Conservation (phyloP, 1,140 invertebrate genomes). For the Ptiloglossa arizonensis region DNA sequence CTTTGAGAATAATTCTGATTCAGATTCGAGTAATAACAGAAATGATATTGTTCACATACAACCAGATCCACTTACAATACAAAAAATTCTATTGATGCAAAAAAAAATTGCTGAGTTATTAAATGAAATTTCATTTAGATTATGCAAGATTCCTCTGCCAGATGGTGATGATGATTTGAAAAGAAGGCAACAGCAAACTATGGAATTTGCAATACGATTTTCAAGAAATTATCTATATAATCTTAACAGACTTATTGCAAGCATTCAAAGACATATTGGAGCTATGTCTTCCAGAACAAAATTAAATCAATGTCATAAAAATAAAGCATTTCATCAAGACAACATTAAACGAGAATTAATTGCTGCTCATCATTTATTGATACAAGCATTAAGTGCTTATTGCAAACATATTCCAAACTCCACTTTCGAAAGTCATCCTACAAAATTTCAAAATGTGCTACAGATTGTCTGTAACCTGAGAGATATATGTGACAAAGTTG, state of each 20-base stretch:
- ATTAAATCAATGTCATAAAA: slow-evolving; percentile 64
- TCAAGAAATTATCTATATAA: slow-evolving; percentile 80
- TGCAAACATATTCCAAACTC: slow-evolving; percentile 78
- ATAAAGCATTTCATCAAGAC: slow-evolving; percentile 71
- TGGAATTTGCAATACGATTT: slow-evolving; percentile 78
- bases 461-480: slow-evolving; percentile 72
- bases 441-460: slow-evolving; percentile 76
- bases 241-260: slow-evolving; percentile 72
- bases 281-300: slow-evolving; percentile 60
- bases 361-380: slow-evolving; percentile 74
- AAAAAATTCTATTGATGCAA: slow-evolving; percentile 74
- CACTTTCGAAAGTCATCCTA: slow-evolving; percentile 72
- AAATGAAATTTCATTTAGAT: slow-evolving; percentile 75
- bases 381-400: slow-evolving; percentile 76
- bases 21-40: slow-evolving; percentile 64
- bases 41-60: slow-evolving; percentile 47
- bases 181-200: slow-evolving; percentile 73
- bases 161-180: slow-evolving; percentile 77
- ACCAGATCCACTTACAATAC: slow-evolving; percentile 65
- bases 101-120: slow-evolving; percentile 74
- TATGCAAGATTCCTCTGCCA: slow-evolving; percentile 75
- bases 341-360: slow-evolving; percentile 77
- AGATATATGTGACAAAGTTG: slow-evolving; percentile 73
- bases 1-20: slow-evolving; percentile 68
- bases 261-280: slow-evolving; percentile 73